Evolutionary conservation across 2,888 invertebrate species (phyloP).

Genomic region (Dicroscelio sp.): DNA sequence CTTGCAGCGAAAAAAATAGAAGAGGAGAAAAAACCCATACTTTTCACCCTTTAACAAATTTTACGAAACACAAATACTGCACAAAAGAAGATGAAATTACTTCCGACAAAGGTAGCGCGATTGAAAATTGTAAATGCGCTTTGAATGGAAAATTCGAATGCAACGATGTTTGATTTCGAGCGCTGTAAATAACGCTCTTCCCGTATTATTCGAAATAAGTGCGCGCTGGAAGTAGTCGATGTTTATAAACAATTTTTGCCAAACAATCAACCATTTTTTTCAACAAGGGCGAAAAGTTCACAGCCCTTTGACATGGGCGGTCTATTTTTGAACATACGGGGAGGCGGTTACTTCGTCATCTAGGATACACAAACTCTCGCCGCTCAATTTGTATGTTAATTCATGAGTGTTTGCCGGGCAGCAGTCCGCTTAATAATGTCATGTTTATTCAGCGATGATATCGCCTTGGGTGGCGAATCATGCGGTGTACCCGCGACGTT

Average conservation of each 20-base stretch:
- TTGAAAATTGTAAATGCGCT: conserved; percentile 38
- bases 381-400: conserved; percentile 91
- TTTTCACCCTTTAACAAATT: conserved; percentile 29
- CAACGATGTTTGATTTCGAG: conserved; percentile 9
- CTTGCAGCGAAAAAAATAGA: background rate
- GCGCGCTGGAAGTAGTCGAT: background rate
- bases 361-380: conserved; percentile 87
- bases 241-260: conserved; percentile 28
- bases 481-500: conserved; percentile 87
- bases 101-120: conserved; percentile 42
- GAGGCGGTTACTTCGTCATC: conserved; percentile 81
- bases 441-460: conserved; percentile 91
- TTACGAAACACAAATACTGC: conserved; percentile 47
- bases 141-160: conserved; percentile 22
- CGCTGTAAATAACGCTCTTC: conserved; percentile 7
- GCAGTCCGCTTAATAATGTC: conserved; percentile 91
- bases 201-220: background rate
- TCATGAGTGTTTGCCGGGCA: conserved; percentile 90
- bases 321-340: conserved; percentile 79
- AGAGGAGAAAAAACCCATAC: background rate
- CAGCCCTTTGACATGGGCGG: conserved; percentile 67
- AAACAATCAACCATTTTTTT: conserved; percentile 42
- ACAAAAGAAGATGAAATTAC: conserved; percentile 58
- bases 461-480: conserved; percentile 89
- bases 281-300: conserved; percentile 59